A percentile compares a stretch with the other conserved stretches of the same genome.
phyloP scores from a whole-genome alignment of 2,113 vertebrate species.

The Dunckerocampus dactyliophorus region DNA sequence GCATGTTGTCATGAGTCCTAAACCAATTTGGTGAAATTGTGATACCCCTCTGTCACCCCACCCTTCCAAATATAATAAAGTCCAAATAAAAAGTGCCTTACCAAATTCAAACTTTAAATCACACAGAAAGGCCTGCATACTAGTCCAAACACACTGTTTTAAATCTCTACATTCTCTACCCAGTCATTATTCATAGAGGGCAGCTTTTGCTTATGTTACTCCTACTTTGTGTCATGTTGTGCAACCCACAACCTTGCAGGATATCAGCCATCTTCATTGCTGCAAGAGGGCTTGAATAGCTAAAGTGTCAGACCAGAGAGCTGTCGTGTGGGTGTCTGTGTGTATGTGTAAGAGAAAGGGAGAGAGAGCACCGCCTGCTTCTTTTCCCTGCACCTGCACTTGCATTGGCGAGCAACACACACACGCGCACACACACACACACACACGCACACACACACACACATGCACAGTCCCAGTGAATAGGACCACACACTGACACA shows the following conservation, averaged over 20 bases:
- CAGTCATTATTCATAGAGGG: neutral
- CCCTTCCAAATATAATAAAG: too few species aligned
- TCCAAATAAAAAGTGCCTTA: too few species aligned
- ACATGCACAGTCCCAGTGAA: constrained; percentile 72
- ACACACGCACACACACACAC: constrained; percentile 15
- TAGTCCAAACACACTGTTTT: too few species aligned
- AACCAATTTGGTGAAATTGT: too few species aligned
- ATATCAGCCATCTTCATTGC: constrained; percentile 26
- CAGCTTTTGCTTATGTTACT: neutral
- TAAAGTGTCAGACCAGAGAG: constrained; percentile 54
- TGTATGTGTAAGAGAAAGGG: constrained; percentile 1
- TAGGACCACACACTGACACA: constrained; percentile 96
- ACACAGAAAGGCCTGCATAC: too few species aligned
- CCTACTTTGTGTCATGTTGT: constrained; percentile 1
- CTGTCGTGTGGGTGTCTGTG: constrained; percentile 21
- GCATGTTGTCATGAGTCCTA: too few species aligned
- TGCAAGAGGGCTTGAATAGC: constrained; percentile 34
- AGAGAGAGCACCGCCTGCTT: neutral
- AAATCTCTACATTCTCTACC: too few species aligned
- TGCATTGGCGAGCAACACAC: neutral
- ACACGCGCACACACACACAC: neutral
- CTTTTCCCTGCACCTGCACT: constrained; percentile 6
- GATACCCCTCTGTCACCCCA: too few species aligned
- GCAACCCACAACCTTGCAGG: neutral
- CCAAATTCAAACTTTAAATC: too few species aligned